Conservation (phyloP, 35 echinoderm and acorn worm genomes). For the Strongylocentrotus purpuratus region DNA sequence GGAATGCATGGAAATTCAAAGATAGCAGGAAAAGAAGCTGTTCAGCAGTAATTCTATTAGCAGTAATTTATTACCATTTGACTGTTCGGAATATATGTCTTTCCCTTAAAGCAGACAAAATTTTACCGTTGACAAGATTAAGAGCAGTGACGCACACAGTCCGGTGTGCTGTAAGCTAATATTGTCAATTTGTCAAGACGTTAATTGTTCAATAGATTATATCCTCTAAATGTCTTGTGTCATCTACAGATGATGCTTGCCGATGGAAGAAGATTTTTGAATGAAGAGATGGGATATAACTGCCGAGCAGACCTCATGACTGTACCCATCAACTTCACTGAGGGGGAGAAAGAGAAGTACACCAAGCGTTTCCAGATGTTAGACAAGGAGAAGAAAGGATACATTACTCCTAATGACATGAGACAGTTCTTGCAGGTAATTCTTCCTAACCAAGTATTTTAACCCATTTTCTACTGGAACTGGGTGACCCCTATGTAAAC, state of each 20-base stretch:
- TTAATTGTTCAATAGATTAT: not conserved
- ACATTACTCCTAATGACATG: slow-evolving; percentile 91
- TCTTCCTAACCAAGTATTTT: not conserved
- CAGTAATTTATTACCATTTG: no score
- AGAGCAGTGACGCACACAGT: no score
- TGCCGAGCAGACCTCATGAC: slow-evolving; percentile 79
- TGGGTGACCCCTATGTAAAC: no score
- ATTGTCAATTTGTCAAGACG: not conserved
- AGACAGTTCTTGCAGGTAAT: slow-evolving; percentile 79
- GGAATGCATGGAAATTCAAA: no score
- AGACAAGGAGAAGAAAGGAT: slow-evolving; percentile 89
- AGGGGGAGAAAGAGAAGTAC: slow-evolving; percentile 78
- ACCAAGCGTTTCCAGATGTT: slow-evolving; percentile 76
- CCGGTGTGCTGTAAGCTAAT: not conserved
- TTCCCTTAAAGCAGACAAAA: no score
- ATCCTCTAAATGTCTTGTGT: not conserved
- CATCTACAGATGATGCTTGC: slow-evolving; percentile 71
- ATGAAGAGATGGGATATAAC: slow-evolving; percentile 89
- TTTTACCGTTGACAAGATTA: no score
- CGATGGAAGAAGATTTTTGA: slow-evolving; percentile 65
- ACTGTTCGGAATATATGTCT: no score
- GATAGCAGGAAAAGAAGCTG: no score
- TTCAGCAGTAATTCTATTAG: no score
- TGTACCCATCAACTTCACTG: slow-evolving; percentile 83
- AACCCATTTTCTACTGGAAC: no score